A percentile compares a stretch with the other conserved stretches of the same genome.
Evolutionary conservation across 1,140 invertebrate species (phyloP).

Genomic region (Fopius arisanus): DNA sequence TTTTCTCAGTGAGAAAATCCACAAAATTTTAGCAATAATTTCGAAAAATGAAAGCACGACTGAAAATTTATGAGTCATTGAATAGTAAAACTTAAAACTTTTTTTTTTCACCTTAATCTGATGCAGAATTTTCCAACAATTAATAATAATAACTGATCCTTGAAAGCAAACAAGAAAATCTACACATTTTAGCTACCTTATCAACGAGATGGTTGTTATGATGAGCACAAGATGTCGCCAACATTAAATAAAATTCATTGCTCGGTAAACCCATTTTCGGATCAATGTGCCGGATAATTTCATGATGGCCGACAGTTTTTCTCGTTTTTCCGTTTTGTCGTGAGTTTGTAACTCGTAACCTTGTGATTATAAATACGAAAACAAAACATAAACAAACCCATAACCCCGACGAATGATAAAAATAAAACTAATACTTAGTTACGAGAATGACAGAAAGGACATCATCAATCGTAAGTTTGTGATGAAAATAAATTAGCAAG

Average conservation of each 20-base stretch:
- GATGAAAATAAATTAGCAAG: background rate
- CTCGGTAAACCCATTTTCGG: background rate
- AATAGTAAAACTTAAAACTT: too few species aligned
- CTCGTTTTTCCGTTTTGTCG: constrained; percentile 8
- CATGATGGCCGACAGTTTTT: constrained; percentile 29
- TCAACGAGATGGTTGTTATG: background rate
- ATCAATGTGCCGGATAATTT: constrained; percentile 27
- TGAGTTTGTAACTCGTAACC: background rate
- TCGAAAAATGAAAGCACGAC: too few species aligned
- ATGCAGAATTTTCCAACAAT: too few species aligned
- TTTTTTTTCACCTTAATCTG: too few species aligned
- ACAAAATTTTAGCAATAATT: too few species aligned
- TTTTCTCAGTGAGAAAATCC: too few species aligned
- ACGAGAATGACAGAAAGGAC: background rate
- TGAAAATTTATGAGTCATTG: too few species aligned
- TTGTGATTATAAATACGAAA: background rate
- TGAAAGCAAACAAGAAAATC: too few species aligned
- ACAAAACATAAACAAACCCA: background rate
- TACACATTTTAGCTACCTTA: too few species aligned
- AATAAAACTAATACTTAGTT: background rate
- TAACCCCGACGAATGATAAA: background rate
- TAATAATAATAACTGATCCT: too few species aligned
- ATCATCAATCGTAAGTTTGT: constrained; percentile 9
- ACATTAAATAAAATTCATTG: background rate
- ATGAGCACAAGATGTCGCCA: background rate